Evolutionary conservation across 2,888 invertebrate genomes (phyloP).

Genomic region (Melinaea marsaeus): DNA sequence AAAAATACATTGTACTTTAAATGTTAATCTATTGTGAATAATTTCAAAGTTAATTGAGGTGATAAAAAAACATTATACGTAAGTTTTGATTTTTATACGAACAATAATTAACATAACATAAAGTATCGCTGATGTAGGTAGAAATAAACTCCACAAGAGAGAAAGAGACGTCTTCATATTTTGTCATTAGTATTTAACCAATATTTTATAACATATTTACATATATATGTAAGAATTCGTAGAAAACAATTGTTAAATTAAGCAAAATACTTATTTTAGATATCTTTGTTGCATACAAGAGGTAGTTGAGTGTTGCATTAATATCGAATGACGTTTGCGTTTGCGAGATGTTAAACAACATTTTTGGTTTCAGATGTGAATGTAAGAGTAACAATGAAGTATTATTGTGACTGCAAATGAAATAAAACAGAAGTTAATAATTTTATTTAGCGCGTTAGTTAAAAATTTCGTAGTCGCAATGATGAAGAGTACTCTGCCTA

Average conservation of each 20-base stretch:
- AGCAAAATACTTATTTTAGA: not conserved
- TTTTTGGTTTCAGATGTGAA: constrained; percentile 64
- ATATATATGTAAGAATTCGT: constrained; percentile 17
- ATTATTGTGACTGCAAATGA: constrained; percentile 66
- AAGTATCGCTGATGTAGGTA: constrained; percentile 37
- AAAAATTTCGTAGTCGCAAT: constrained; percentile 60
- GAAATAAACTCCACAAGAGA: constrained; percentile 27
- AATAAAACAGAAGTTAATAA: constrained; percentile 50
- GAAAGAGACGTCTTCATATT: constrained; percentile 37
- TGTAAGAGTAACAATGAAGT: constrained; percentile 68
- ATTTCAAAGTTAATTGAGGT: constrained; percentile 4
- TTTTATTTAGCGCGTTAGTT: constrained; percentile 48
- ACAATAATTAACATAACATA: constrained; percentile 23
- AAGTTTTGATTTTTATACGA: constrained; percentile 11
- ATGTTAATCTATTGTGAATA: constrained; percentile 6
- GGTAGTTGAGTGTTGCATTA: constrained; percentile 22
- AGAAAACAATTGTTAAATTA: not conserved
- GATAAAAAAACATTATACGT: constrained; percentile 8
- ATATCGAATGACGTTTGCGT: constrained; percentile 36
- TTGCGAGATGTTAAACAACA: constrained; percentile 26
- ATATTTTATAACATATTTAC: constrained; percentile 22
- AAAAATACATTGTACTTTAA: constrained; percentile 7
- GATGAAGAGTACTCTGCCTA: constrained; percentile 87
- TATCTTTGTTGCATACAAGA: constrained; percentile 14
- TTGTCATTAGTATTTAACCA: constrained; percentile 27